Evolutionary conservation across 2,113 vertebrate genomes (phyloP).

Genomic region (Catharus bicknelli): DNA sequence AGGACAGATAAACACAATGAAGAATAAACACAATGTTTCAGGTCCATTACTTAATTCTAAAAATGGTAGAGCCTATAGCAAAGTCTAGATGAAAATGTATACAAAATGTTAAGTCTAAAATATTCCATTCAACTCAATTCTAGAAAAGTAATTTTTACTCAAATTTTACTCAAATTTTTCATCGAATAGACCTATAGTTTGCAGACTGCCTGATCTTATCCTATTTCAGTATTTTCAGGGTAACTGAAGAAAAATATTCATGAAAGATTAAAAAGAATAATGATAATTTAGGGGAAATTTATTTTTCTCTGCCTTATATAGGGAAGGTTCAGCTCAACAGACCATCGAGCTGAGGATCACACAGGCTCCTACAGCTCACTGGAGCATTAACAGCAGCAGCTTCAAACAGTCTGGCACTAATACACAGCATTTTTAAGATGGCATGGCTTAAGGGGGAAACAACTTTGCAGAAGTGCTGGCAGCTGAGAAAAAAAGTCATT

Average conservation of each 20-base stretch:
- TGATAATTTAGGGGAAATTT: neutral
- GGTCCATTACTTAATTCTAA: neutral
- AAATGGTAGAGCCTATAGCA: neutral
- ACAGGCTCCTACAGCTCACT: neutral
- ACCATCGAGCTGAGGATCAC: neutral
- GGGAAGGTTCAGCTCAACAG: neutral
- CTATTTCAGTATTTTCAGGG: neutral
- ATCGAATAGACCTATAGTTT: neutral
- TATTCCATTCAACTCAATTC: constrained; percentile 40
- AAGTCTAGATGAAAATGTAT: constrained; percentile 47
- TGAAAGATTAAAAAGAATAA: neutral
- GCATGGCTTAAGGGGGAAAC: neutral
- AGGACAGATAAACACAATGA: neutral
- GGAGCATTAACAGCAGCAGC: constrained; percentile 16
- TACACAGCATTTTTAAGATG: neutral
- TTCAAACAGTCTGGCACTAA: constrained; percentile 33
- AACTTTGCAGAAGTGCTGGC: constrained; percentile 24
- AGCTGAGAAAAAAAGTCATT: constrained; percentile 39
- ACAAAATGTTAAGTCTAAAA: constrained; percentile 6
- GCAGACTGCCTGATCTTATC: neutral
- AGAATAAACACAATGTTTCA: neutral
- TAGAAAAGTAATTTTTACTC: constrained; percentile 36
- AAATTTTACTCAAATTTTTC: constrained; percentile 29
- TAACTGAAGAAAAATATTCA: neutral
- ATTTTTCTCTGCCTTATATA: neutral